These are phyloP conservation scores for Tamias sibiricus DNA, from an alignment of 2,113 vertebrate species.

Conservation along the genomic window DNA sequence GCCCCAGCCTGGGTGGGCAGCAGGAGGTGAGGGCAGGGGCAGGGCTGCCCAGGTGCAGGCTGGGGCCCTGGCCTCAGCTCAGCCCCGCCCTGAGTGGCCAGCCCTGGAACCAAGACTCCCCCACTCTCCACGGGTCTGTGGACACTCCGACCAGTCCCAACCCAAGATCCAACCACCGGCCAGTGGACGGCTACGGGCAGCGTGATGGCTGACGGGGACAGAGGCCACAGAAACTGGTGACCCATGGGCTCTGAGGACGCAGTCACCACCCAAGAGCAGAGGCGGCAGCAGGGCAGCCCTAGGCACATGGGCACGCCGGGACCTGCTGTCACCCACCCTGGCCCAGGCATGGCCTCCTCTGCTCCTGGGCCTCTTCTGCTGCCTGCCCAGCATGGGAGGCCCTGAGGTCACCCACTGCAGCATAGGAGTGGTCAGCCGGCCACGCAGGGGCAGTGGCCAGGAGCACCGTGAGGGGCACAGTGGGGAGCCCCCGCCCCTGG, in stretches of 20 bases:
- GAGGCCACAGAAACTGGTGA: not conserved
- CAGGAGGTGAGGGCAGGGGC: too few relatives aligned
- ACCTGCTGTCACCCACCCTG: too few relatives aligned
- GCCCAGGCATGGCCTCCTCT: not conserved
- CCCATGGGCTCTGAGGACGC: not conserved
- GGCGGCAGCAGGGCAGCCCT: not conserved
- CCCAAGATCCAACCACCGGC: not conserved
- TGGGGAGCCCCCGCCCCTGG: too few relatives aligned
- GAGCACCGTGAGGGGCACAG: too few relatives aligned
- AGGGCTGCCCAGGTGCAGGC: too few relatives aligned
- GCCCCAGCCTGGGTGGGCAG: too few relatives aligned
- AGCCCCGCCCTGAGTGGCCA: not conserved
- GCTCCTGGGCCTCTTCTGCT: not conserved
- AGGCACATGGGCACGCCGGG: too few relatives aligned
- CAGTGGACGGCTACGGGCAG: not conserved
- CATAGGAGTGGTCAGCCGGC: too few relatives aligned
- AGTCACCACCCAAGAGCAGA: not conserved
- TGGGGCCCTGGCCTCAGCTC: not conserved
- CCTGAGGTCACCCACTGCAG: too few relatives aligned
- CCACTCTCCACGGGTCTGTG: not conserved
- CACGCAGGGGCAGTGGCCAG: too few relatives aligned
- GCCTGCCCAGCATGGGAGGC: too few relatives aligned
- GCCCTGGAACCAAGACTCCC: not conserved
- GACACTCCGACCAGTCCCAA: not conserved
- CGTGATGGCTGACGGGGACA: not conserved